phyloP scores from a whole-genome alignment of 2,113 vertebrate genomes.

The Salvelinus fontinalis region DNA sequence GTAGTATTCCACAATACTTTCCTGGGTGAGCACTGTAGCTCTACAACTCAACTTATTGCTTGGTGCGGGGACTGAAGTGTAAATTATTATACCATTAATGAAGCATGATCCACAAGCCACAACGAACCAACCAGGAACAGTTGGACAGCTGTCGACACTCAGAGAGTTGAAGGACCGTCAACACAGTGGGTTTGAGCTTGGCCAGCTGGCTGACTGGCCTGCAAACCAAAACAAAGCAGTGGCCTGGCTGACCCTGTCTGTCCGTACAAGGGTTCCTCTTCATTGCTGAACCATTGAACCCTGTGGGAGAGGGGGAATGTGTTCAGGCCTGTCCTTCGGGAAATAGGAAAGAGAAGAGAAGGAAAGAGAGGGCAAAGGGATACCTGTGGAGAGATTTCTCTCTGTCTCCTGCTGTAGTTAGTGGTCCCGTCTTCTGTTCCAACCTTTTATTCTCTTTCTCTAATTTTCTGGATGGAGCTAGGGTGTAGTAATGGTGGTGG shows the following conservation, averaged over 20 bases:
- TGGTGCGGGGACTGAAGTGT: too few species aligned
- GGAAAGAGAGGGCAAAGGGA: neutral
- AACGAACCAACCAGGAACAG: neutral
- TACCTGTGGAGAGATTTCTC: neutral
- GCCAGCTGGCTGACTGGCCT: constrained; percentile 9
- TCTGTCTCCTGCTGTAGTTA: neutral
- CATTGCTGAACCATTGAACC: neutral
- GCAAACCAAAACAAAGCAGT: constrained; percentile 30
- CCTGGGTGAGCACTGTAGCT: too few species aligned
- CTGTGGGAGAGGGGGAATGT: neutral
- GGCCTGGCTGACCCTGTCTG: neutral
- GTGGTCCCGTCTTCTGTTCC: neutral
- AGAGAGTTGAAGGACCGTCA: neutral
- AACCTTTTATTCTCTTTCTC: neutral
- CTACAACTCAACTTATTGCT: too few species aligned
- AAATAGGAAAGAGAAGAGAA: neutral
- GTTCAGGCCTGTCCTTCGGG: neutral
- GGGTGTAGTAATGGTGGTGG: too few species aligned
- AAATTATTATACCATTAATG: too few species aligned
- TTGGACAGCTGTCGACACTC: neutral
- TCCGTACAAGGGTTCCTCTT: neutral
- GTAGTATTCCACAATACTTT: too few species aligned
- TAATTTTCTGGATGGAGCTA: neutral
- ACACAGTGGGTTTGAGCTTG: neutral
- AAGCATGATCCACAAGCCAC: too few species aligned